Evolutionary conservation across 2,888 invertebrate species (phyloP), one percentile per base, ranked within the genome.

Genomic region (Fragum sueziense): DNA sequence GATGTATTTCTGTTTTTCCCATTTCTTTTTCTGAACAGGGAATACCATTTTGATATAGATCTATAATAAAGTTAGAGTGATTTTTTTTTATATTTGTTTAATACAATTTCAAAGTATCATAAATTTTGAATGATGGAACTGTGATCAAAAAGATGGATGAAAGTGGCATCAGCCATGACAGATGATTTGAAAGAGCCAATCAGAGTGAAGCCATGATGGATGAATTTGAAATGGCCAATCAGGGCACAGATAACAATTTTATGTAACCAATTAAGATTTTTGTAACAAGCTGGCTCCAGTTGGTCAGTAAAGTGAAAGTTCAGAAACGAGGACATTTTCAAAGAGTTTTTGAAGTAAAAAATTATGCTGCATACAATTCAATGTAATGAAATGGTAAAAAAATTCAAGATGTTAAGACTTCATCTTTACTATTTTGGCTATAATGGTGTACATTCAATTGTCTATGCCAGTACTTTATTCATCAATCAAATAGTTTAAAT

Each of bases 291-390:
- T 37, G 22, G 70, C 27, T 57, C 57, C 57, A 57, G 54, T 57
- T 70, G 34, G 70, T 57, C 57, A 57, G 70, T 31, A 17, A 70
- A 54, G 54, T 52, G 29, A 57, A 25, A 27, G 34, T 22, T 70
- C 57, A 70, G 31, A 57, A 70, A 70, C 37, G 70, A 74, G 74
- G 74, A 74, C 69, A 74, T 68, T 74, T 68, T 20, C 20, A 47
- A 47, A 3, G n/a, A 47, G 2, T n/a, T n/a, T n/a, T n/a, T n/a
- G n/a, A n/a, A n/a, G n/a, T n/a, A n/a, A n/a, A n/a, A n/a, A n/a
- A n/a, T n/a, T n/a, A n/a, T n/a, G n/a, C n/a, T n/a, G n/a, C n/a
- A n/a, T n/a, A n/a, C n/a, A n/a, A n/a, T n/a, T n/a, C n/a, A n/a
- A n/a, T n/a, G n/a, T n/a, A n/a, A n/a, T n/a, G n/a, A n/a, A n/a